phyloP scores from a whole-genome alignment of 1,140 invertebrate genomes.

The Drosophila athabasca region DNA sequence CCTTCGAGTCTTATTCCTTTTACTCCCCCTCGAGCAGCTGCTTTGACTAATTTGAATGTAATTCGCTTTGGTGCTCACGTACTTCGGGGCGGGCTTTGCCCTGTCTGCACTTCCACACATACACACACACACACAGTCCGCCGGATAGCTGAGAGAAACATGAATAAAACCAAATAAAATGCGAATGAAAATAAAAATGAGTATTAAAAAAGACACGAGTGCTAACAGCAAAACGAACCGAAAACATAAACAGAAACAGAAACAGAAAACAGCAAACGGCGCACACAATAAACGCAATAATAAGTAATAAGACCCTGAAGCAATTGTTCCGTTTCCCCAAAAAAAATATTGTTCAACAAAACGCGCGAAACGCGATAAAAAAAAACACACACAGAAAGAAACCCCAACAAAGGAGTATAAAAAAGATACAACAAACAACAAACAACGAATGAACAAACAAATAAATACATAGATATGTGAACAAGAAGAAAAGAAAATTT shows the following conservation, averaged over 20 bases:
- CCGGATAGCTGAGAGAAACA: conserved; percentile 34
- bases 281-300: conserved; percentile 75
- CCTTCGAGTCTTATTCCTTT: not conserved
- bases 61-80: conserved; percentile 57
- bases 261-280: conserved; percentile 41
- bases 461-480: conserved; percentile 29
- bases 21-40: not conserved
- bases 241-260: conserved; percentile 45
- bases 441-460: conserved; percentile 28
- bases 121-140: conserved; percentile 17
- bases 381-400: conserved; percentile 9
- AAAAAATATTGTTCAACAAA: conserved; percentile 48
- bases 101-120: no score
- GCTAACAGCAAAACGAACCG: conserved; percentile 44
- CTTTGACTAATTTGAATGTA: conserved; percentile 73
- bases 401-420: conserved; percentile 13
- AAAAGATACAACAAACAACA: conserved; percentile 36
- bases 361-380: conserved; percentile 40
- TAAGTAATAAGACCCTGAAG: conserved; percentile 71
- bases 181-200: conserved; percentile 28
- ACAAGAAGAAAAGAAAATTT: conserved; percentile 43
- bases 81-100: not conserved
- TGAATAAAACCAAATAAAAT: conserved; percentile 47
- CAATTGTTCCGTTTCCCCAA: conserved; percentile 39
- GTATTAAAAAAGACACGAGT: conserved; percentile 30